These are phyloP conservation scores for Carassius gibelio DNA, from an alignment of 2,113 vertebrate genomes.

Conservation along the genomic window DNA sequence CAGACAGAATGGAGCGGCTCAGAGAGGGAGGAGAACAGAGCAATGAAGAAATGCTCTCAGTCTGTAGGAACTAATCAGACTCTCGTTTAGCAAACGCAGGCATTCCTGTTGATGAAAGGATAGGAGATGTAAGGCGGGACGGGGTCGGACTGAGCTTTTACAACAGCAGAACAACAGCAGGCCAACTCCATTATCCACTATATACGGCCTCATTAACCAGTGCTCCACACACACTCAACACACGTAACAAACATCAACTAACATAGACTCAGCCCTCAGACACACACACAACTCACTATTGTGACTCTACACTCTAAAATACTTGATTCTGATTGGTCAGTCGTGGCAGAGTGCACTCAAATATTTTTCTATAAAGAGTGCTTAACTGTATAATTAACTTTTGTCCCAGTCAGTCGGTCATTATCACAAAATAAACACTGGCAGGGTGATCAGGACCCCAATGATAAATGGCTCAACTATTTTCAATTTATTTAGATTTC, in stretches of 20 bases:
- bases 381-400: constrained; percentile 26
- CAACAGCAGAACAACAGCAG: constrained; percentile 45
- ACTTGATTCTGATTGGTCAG: constrained; percentile 17
- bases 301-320: background rate
- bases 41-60: constrained; percentile 65
- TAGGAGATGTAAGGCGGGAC: constrained; percentile 46
- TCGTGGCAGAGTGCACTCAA: constrained; percentile 19
- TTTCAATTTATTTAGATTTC: background rate
- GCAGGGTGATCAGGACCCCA: background rate
- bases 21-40: constrained; percentile 55
- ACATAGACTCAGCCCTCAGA: background rate
- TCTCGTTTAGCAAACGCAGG: constrained; percentile 68
- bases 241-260: constrained; percentile 8
- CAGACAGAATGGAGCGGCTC: constrained; percentile 45
- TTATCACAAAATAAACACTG: background rate
- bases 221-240: background rate
- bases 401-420: background rate
- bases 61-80: constrained; percentile 74
- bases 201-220: constrained; percentile 44
- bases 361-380: constrained; percentile 7
- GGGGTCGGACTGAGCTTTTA: constrained; percentile 43
- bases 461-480: background rate
- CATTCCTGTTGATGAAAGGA: constrained; percentile 63
- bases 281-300: constrained; percentile 12
- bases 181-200: constrained; percentile 50